Conservation (phyloP, 2,797 vertebrate species). For the Pelochelys cantorii region DNA sequence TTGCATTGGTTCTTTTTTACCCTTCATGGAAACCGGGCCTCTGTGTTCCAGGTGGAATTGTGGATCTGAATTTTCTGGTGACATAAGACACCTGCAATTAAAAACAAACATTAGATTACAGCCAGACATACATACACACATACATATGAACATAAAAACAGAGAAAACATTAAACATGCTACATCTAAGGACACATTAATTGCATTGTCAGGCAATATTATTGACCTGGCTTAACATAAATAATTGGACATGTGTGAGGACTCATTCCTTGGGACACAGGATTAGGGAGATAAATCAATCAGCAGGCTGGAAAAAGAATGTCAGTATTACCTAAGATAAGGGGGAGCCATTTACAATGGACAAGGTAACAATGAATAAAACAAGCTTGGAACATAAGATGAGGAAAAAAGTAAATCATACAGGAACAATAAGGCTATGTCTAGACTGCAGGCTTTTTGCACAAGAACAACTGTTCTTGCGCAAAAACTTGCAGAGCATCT, state of each 20-base stretch:
- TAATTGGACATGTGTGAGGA: background rate
- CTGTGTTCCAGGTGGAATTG: slow-evolving; percentile 94
- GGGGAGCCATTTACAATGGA: background rate
- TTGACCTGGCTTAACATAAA: background rate
- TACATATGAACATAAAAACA: background rate
- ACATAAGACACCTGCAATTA: slow-evolving; percentile 92
- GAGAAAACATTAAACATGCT: background rate
- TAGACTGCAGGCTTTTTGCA: too few relatives aligned
- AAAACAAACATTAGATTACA: background rate
- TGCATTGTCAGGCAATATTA: background rate
- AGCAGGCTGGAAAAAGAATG: background rate
- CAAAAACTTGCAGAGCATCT: too few relatives aligned
- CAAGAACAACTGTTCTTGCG: too few relatives aligned
- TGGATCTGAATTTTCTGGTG: slow-evolving; percentile 93
- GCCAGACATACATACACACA: background rate
- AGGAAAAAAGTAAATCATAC: background rate
- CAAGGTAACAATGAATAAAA: background rate
- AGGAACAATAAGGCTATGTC: background rate
- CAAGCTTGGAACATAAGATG: background rate
- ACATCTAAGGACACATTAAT: background rate
- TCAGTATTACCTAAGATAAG: background rate
- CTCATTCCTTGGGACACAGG: background rate
- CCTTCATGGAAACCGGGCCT: slow-evolving; percentile 97
- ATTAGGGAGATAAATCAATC: background rate
- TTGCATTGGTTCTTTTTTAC: slow-evolving; percentile 98